Base-by-base conservation (phyloP, 64 coral and sea anemone species). In the Dendrophyllia cribrosa region DNA sequence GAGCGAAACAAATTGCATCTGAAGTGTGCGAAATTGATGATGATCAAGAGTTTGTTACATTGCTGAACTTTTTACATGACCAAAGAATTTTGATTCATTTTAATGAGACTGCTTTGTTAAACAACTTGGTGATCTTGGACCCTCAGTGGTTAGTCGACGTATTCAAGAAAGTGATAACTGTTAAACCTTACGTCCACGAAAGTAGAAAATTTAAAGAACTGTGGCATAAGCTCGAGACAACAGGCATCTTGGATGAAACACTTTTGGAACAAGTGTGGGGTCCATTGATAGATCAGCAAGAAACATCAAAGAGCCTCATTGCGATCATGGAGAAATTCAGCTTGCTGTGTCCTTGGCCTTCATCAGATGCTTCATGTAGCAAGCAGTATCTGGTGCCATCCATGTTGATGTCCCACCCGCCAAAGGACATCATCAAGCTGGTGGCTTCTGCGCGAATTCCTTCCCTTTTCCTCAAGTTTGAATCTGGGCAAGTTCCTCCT, bases 321-420 rank as follows among this genome's bases (percentile, higher is more conserved):
- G 80, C 61, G 8, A 68, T 84, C 61, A 84, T 84, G 80, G 80
- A 84, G 46, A 84, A 84, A 68, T 84, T 84, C 9, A 67, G 80
- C 80, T 51, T 84, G 62, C 34, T 84, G 43, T 84, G 80, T 65
- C 9, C n/a, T 5, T 84, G 80, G 80, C 62, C 80, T 66, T 66
- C 62, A 51, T 67, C 80, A 66, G 80, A 66, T 48, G 19, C 60
- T 46, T 43, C 66, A 16, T 8, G 11, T 58, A 13, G 16, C 14
- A 75, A 87, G 6, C 4, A 73, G 13, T 87, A 73, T 50, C 17
- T 87, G 5, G 64, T 87, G 2, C 85, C 85, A 44, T 87, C 85
- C 51, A 87, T 87, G 85, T 47, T 87, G 22, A 74, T 72, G 50
- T 87, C 67, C 0, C 23, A 72, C 17, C 71, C 85, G n/a, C 67